These are phyloP conservation scores for Trichogramma dendrolimi DNA, from an alignment of 2,888 invertebrate species.

Conservation along the genomic window DNA sequence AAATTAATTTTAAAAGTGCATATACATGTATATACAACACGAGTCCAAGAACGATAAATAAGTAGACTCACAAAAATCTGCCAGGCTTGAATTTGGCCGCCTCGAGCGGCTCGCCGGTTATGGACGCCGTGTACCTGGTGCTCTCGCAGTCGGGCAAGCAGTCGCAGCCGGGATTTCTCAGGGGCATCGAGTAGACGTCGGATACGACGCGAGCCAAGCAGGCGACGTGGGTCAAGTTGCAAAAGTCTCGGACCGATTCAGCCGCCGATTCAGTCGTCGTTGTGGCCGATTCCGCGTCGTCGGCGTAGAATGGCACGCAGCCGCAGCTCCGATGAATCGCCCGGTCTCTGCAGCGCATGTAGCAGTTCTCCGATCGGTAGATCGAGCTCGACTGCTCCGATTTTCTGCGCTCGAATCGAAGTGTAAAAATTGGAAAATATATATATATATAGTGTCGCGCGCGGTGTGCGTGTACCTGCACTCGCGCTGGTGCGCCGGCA, in stretches of 20 bases:
- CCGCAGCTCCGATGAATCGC: slow-evolving; percentile 37
- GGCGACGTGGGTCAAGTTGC: slow-evolving; percentile 43
- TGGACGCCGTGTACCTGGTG: slow-evolving; percentile 29
- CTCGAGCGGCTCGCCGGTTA: slow-evolving; percentile 32
- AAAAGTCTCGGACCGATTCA: slow-evolving; percentile 30
- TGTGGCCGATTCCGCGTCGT: slow-evolving; percentile 30
- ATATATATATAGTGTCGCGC: background rate
- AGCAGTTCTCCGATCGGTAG: slow-evolving; percentile 45
- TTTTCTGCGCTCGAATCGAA: slow-evolving; percentile 16
- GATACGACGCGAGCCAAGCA: slow-evolving; percentile 38
- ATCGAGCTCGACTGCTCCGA: slow-evolving; percentile 29
- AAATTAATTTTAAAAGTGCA: background rate
- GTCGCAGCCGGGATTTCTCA: slow-evolving; percentile 28
- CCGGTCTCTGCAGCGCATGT: slow-evolving; percentile 39
- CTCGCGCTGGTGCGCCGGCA: slow-evolving; percentile 31
- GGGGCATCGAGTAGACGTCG: slow-evolving; percentile 30
- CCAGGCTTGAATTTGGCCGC: slow-evolving; percentile 32
- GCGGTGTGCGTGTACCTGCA: slow-evolving; percentile 17
- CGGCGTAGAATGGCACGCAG: slow-evolving; percentile 45
- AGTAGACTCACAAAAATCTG: slow-evolving; percentile 34
- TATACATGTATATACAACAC: background rate
- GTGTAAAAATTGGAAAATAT: background rate
- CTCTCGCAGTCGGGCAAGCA: slow-evolving; percentile 38
- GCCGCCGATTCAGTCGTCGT: too few species aligned
- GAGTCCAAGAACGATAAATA: background rate